Evolutionary conservation across 2,888 invertebrate genomes (phyloP).

Genomic region (Diploptera punctata): DNA sequence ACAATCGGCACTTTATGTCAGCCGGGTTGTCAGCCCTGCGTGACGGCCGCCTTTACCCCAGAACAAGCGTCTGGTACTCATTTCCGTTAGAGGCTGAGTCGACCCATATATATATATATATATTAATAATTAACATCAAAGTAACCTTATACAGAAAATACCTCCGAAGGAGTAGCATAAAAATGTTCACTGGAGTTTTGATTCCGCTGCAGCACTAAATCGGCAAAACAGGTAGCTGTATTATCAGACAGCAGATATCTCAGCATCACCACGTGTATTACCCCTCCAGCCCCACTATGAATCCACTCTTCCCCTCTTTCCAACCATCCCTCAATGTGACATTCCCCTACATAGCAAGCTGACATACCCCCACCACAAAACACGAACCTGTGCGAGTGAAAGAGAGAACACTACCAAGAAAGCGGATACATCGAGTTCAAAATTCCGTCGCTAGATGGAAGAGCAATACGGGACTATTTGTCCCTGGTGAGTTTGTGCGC

Average conservation of each 20-base stretch:
- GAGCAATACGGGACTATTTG: conserved; percentile 13
- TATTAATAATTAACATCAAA: too few relatives aligned
- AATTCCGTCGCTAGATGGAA: conserved; percentile 31
- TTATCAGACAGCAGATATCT: not conserved
- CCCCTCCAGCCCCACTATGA: conserved; percentile 1
- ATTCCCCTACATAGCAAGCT: not conserved
- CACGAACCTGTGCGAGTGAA: not conserved
- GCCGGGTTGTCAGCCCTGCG: too few relatives aligned
- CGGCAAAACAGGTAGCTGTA: conserved; percentile 7
- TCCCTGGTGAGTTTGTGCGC: not conserved
- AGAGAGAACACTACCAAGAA: not conserved
- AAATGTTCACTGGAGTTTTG: too few relatives aligned
- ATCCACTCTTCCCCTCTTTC: not conserved
- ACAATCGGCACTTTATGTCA: too few relatives aligned
- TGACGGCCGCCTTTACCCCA: too few relatives aligned
- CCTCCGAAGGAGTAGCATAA: too few relatives aligned
- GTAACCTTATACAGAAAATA: too few relatives aligned
- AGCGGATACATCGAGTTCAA: conserved; percentile 26
- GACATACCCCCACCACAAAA: not conserved
- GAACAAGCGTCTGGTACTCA: too few relatives aligned
- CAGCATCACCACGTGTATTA: conserved; percentile 12
- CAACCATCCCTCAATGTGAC: not conserved
- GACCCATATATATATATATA: not conserved
- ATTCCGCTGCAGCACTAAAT: too few relatives aligned
- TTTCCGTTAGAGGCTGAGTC: too few relatives aligned